Evolutionary conservation across 2,113 vertebrate species (phyloP).

Genomic region (Muntiacus muntjak): DNA sequence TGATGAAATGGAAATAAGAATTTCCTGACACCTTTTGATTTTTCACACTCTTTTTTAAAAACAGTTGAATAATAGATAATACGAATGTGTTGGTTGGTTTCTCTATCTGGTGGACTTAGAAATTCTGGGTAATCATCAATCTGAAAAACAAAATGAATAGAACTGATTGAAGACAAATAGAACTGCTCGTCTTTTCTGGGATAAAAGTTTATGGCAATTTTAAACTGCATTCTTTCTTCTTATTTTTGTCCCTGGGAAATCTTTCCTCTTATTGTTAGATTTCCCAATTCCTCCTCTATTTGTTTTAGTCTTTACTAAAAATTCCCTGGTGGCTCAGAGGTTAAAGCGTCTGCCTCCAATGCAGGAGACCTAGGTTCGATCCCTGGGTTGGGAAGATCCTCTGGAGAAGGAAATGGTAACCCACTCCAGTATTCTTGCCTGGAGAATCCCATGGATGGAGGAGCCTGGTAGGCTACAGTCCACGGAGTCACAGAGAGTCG

Average conservation of each 20-base stretch:
- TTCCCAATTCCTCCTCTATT: not conserved
- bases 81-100: conserved; percentile 70
- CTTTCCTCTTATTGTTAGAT: not conserved
- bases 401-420: too few species aligned
- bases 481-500: too few species aligned
- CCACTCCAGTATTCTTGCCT: too few species aligned
- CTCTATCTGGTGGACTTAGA: conserved; percentile 55
- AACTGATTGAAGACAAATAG: not conserved
- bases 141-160: conserved; percentile 31
- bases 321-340: too few species aligned
- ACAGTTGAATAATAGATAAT: conserved; percentile 61
- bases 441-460: too few species aligned
- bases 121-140: conserved; percentile 70
- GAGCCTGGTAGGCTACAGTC: too few species aligned
- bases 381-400: too few species aligned
- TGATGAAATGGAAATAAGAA: conserved; percentile 50
- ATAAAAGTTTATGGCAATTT: not conserved
- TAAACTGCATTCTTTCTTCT: not conserved
- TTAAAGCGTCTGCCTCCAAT: too few species aligned
- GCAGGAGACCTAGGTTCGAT: too few species aligned
- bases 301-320: not conserved
- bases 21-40: conserved; percentile 47
- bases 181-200: not conserved
- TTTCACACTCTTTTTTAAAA: conserved; percentile 56
- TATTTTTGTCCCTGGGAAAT: not conserved